These are phyloP conservation scores for Lysandra coridon DNA, from an alignment of 2,888 invertebrate species.

Conservation along the genomic window DNA sequence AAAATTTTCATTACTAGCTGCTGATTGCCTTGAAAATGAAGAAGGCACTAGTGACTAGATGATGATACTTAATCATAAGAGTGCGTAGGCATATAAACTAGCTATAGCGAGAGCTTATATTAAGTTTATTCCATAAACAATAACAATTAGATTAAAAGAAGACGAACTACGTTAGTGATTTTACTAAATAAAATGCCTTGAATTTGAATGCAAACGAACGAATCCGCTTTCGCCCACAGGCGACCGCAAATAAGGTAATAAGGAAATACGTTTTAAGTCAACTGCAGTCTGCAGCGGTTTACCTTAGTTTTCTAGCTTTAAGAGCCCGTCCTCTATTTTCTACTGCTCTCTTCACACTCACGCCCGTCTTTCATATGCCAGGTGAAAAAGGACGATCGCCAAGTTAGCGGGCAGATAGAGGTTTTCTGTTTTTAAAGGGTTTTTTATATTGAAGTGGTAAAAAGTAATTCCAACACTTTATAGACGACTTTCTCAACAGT, in stretches of 20 bases:
- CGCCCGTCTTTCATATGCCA: too few species aligned
- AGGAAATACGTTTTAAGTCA: slow-evolving; percentile 14
- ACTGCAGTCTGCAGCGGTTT: slow-evolving; percentile 5
- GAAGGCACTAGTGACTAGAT: not conserved
- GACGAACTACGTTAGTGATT: not conserved
- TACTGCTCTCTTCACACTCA: too few species aligned
- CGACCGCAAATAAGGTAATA: slow-evolving; percentile 15
- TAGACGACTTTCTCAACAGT: too few species aligned
- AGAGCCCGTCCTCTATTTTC: too few species aligned
- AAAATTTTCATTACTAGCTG: not conserved
- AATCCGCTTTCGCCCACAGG: not conserved
- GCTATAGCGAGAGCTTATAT: too few species aligned
- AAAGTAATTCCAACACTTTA: too few species aligned
- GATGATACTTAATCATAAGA: not conserved
- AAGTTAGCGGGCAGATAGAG: too few species aligned
- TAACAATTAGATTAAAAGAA: too few species aligned
- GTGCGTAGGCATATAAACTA: not conserved
- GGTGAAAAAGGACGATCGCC: too few species aligned
- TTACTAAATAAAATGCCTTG: not conserved
- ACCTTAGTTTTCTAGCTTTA: slow-evolving; percentile 17
- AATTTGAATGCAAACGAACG: not conserved
- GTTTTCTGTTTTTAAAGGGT: too few species aligned
- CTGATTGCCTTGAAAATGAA: not conserved
- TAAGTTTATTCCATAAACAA: too few species aligned
- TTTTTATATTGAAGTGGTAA: too few species aligned